Evolutionary conservation across 2,888 invertebrate genomes (phyloP), one percentile per base, ranked within the genome.

Genomic region (Cephus runcator): DNA sequence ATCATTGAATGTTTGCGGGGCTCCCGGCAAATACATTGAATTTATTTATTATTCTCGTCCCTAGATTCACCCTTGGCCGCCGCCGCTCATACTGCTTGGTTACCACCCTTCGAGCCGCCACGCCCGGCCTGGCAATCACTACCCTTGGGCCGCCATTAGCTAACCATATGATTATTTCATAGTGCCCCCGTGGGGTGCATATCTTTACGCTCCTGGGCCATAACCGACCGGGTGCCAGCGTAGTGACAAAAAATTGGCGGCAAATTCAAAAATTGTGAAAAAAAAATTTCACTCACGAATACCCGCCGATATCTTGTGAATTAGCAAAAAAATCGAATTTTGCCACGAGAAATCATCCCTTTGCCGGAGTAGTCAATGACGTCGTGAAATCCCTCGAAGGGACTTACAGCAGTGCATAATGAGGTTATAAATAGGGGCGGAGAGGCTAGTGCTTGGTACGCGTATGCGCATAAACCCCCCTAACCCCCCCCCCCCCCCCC

Each of bases 81-180:
- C 56, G 56, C 23, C 56, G 56, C 56, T 56, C 56, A 56, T 56
- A 56, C 56, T 56, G 56, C 56, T 56, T 56, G 56, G 56, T 56
- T 56, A 56, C 56, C 56, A 56, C 71, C 71, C 71, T 71, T 77
- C 73, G 76, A 69, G 71, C 77, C 73, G 69, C 73, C 75, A 74
- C 76, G 79, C 82, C 82, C 79, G 78, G 85, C 69, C 77, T 78
- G 76, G 78, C 78, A 78, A 76, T 80, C 78, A 80, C 78, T 76
- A 78, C 78, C 78, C 78, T 73, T 69, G 84, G 84, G 85, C 87
- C 81, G 85, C 90, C 89, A 91, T 91, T 90, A 91, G 91, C 91
- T 91, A 91, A 91, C 90, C 91, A 91, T 91, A 91, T 91, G 91
- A 90, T 91, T 91, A 91, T 90, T 90, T 91, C 90, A 91, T 91